Percentiles rank a stretch among this genome's conserved stretches.
These are phyloP conservation scores for Ceratotherium simum DNA, from an alignment of 2,113 vertebrate species.

Conservation along the genomic window DNA sequence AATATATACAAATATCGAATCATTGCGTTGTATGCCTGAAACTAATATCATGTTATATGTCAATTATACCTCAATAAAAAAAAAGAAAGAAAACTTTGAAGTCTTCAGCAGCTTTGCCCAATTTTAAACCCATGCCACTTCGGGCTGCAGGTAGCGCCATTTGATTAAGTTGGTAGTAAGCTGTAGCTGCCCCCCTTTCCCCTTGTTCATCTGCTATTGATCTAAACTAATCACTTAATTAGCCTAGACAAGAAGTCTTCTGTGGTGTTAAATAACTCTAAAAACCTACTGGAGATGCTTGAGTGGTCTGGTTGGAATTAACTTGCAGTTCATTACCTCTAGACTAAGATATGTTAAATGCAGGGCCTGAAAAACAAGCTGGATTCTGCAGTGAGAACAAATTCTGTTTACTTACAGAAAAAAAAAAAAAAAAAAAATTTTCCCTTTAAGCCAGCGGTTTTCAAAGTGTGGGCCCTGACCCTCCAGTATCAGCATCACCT, in stretches of 20 bases:
- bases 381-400: neutral
- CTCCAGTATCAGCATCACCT: neutral
- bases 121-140: neutral
- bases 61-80: neutral
- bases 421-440: too few relatives aligned
- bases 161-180: slow-evolving; percentile 26
- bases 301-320: slow-evolving; percentile 44
- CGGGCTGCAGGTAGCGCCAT: neutral
- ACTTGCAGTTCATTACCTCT: slow-evolving; percentile 50
- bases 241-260: slow-evolving; percentile 57
- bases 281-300: slow-evolving; percentile 28
- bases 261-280: slow-evolving; percentile 64
- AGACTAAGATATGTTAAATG: slow-evolving; percentile 51
- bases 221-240: slow-evolving; percentile 77
- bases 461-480: neutral
- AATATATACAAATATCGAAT: neutral
- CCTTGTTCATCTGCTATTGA: slow-evolving; percentile 58
- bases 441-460: neutral
- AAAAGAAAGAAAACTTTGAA: neutral
- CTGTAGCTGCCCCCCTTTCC: neutral
- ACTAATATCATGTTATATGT: neutral
- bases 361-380: neutral
- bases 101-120: neutral
- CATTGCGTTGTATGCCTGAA: neutral
- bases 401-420: neutral